Evolutionary conservation across 2,888 invertebrate species (phyloP), one percentile per base, ranked within the genome.

Genomic region (Drosophila leonis): DNA sequence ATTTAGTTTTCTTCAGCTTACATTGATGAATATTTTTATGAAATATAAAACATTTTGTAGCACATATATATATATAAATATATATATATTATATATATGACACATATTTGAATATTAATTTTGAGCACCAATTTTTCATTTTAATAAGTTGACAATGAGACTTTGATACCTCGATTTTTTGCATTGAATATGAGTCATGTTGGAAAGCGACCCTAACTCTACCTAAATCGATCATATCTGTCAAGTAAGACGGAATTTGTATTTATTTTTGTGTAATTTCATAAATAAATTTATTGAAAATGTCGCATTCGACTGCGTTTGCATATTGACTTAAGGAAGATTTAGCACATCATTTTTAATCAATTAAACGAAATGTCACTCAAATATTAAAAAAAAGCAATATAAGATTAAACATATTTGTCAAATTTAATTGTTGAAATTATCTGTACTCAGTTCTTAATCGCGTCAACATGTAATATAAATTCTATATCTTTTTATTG

Each of bases 171-270:
- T 10, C 5, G 24, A 4, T 37, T 33, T 5, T 29, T 18, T 57
- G 5, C 54, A 10, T 27, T 27, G 29, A 10, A 3, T 42, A 31
- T 85, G 81, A 81, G 51, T 80, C 83, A 80, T 55, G 6, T n/a
- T 13, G 7, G 10, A 13, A 9, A 41, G 0, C 59, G 42, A 15
- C 20, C n/a, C 18, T n/a, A 44, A 39, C 10, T 27, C 10, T 31
- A 65, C 39, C 8, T 49, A 52, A 54, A 80, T 80, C 80, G 72
- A 79, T 75, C 64, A 82, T 60, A 64, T 60, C 7, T 44, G 75
- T 27, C 72, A 65, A 48, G 31, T 51, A 27, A 27, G 41, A 9
- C n/a, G 60, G 35, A 57, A 44, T 62, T 49, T 18, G 41, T 41
- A 8, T 39, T 42, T 48, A 44, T 52, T 61, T 61, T 55, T 46